Evolutionary conservation across 2,888 invertebrate genomes (phyloP), one percentile per base, ranked within the genome.

Genomic region (Agrotis puta): DNA sequence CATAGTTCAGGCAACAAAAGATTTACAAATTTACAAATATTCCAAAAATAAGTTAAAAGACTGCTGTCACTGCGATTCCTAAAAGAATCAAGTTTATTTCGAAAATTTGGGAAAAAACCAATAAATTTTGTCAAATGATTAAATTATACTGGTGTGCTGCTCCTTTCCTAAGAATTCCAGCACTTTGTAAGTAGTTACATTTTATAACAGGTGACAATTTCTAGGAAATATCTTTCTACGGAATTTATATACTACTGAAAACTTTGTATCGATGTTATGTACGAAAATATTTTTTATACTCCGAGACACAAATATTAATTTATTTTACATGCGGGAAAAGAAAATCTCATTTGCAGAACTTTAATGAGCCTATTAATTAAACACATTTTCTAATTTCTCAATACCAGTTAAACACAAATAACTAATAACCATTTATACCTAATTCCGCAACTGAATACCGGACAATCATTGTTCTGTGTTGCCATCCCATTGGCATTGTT

Each of bases 391-490:
- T 9, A 61, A 62, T 62, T 24, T 79, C 50, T 51, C 47, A 47
- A 47, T 51, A 56, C 64, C 27, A 54, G 65, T 71, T 68, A 74
- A 67, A 76, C 54, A 82, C 66, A 83, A 81, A 79, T 77, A 74
- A 74, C 70, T 79, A 83, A 71, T 81, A 81, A 67, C 66, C 50
- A 80, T 81, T 85, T 73, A 79, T 87, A 86, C 87, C 87, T 87
- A 88, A 87, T 88, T 85, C 85, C 85, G 77, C 72, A 72, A 77
- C 86, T 84, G 82, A 59, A 74, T 71, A 81, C 85, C 85, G 88
- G 86, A 88, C 88, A 87, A 90, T 89, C 90, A 90, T 92, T 92
- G 92, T 90, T 88, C 90, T 87, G 89, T 93, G 90, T 92, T 92
- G 90, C 93, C 90, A 90, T 86, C 88, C 79, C 84, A 85, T 85